Evolutionary conservation across 2,888 invertebrate species (phyloP), one percentile per base, ranked within the genome.

Genomic region (Dryobotodes eremita): DNA sequence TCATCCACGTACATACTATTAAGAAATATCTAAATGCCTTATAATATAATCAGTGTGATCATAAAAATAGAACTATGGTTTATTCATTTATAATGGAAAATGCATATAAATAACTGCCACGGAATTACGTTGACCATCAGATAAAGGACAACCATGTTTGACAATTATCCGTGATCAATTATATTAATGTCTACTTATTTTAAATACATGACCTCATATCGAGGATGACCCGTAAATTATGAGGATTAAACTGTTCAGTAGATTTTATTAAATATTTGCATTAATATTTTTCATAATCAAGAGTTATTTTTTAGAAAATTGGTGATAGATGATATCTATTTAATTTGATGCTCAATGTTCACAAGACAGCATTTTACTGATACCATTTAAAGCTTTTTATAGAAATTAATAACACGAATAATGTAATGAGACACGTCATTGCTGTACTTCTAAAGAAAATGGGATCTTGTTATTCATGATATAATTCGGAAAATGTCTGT

Each of bases 111-210:
- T 80, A 53, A 42, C 62, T 70, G n/a, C 46, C 42, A 65, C 20
- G 26, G 17, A 62, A 79, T 57, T 64, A 42, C 36, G 53, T 65
- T 65, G n/a, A 42, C 55, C 62, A 79, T 75, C 65, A 59, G 15
- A 72, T 66, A 57, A 75, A 75, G 75, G 76, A 55, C 64, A 73
- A 73, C 46, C 23, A n/a, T 76, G 68, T 75, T 79, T 73, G 65
- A 76, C 64, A 59, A 73, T 55, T 57, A 71, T 79, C 68, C 72
- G 57, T 73, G 78, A 75, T 79, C 76, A 80, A 77, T 85, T 77
- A 85, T 72, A 75, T 59, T 83, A 77, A 80, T 73, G 11, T 72
- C 36, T 75, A 70, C 36, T 76, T 79, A 79, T 85, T 80, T 77
- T 75, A 61, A 80, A 83, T 65, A 57, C 11, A 61, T 80, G 75